phyloP scores from a whole-genome alignment of 2,888 invertebrate genomes.

The Conchocele bisecta region DNA sequence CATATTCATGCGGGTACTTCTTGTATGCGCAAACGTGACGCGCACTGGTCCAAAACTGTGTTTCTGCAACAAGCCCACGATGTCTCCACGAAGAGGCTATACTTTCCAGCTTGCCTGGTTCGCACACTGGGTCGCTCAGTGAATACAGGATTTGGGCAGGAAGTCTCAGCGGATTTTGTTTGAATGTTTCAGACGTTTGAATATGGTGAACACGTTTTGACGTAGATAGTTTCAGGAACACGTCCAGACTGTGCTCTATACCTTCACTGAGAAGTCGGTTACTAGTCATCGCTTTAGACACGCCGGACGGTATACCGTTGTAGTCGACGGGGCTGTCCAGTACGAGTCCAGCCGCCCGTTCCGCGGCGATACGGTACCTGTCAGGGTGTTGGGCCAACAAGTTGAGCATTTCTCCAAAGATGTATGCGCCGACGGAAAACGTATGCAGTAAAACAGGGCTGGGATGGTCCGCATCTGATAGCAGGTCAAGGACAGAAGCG shows the following conservation, averaged over 20 bases:
- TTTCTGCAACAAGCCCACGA: conserved; percentile 88
- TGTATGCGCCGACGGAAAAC: conserved; percentile 94
- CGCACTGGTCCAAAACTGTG: conserved; percentile 90
- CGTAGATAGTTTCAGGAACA: conserved; percentile 91
- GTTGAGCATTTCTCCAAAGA: conserved; percentile 91
- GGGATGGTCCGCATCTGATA: conserved; percentile 86
- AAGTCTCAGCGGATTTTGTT: conserved; percentile 88
- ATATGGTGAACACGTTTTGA: conserved; percentile 94
- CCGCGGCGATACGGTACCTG: conserved; percentile 82
- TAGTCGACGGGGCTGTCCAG: conserved; percentile 92
- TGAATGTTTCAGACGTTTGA: conserved; percentile 90
- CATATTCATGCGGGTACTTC: conserved; percentile 87
- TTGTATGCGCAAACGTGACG: conserved; percentile 89
- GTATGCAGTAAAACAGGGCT: conserved; percentile 91
- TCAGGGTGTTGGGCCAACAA: conserved; percentile 84
- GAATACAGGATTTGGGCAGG: conserved; percentile 90
- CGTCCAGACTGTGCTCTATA: conserved; percentile 82
- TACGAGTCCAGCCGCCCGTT: conserved; percentile 88
- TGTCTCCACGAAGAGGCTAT: conserved; percentile 86
- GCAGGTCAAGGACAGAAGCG: conserved; percentile 88
- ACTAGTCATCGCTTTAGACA: conserved; percentile 84
- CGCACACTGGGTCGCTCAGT: conserved; percentile 90
- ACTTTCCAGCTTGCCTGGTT: conserved; percentile 87
- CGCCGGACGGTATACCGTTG: conserved; percentile 84
- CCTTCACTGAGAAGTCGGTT: conserved; percentile 83